These are phyloP conservation scores for Empidonax alnorum DNA, from an alignment of 2,113 vertebrate genomes.

Conservation along the genomic window DNA sequence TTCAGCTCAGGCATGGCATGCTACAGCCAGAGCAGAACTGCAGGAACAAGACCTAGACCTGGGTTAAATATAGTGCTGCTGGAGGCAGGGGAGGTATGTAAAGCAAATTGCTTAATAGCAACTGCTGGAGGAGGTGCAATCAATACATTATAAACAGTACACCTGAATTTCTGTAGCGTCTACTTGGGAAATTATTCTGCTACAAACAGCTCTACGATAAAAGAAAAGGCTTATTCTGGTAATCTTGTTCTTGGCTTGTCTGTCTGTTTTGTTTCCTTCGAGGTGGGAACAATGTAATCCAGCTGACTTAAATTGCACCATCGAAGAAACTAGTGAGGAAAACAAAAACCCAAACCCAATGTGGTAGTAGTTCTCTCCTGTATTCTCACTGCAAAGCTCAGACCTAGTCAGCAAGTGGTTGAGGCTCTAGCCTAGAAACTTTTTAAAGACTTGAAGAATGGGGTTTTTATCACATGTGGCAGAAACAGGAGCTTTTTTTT, in stretches of 20 bases:
- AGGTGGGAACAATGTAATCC: not conserved
- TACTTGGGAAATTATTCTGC: not conserved
- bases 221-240: not conserved
- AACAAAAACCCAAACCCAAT: not conserved
- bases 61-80: slow-evolving; percentile 18
- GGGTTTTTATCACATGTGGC: not conserved
- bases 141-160: slow-evolving; percentile 3
- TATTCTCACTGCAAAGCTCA: not conserved
- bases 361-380: not conserved
- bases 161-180: not conserved
- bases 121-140: not conserved
- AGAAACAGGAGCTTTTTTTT: not conserved
- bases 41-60: slow-evolving; percentile 12
- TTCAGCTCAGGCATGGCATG: slow-evolving; percentile 1
- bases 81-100: not conserved
- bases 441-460: not conserved
- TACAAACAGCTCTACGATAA: not conserved
- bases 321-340: not conserved
- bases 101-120: slow-evolving; percentile 10
- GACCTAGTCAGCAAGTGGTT: not conserved
- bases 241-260: not conserved
- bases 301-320: not conserved
- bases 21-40: not conserved
- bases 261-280: not conserved
- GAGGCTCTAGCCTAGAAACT: not conserved